Conservation (phyloP, 2,888 invertebrate genomes). For the Drosophila demipolita region DNA sequence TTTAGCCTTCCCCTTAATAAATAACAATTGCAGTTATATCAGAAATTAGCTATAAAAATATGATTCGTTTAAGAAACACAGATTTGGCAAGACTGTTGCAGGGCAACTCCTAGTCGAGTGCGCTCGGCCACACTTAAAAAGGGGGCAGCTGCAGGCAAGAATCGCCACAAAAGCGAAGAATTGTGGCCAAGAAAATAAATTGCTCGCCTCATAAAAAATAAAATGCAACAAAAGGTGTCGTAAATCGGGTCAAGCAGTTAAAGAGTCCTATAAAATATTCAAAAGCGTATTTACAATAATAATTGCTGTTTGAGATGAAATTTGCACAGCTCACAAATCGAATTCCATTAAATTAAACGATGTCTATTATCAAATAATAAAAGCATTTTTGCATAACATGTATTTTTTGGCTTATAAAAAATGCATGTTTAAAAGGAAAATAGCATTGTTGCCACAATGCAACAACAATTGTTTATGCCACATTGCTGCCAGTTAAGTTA, state of each 20-base stretch:
- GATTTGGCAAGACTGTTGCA: neutral
- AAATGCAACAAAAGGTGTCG: neutral
- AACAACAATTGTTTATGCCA: slow-evolving; percentile 5
- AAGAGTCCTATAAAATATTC: slow-evolving; percentile 3
- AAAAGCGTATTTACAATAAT: neutral
- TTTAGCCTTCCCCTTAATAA: neutral
- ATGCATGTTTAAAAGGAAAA: slow-evolving; percentile 46
- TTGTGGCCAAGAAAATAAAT: slow-evolving; percentile 14
- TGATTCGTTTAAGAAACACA: neutral
- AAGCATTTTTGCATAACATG: neutral
- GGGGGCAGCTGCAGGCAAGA: neutral
- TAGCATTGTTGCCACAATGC: slow-evolving; percentile 20
- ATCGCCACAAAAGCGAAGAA: slow-evolving; percentile 16
- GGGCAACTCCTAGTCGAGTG: neutral
- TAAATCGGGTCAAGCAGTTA: neutral
- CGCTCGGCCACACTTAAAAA: neutral
- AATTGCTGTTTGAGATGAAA: neutral
- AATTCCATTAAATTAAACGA: slow-evolving; percentile 38
- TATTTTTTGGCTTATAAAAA: slow-evolving; percentile 33
- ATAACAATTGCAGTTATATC: neutral
- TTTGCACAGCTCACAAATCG: slow-evolving; percentile 14
- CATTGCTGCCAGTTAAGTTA: neutral
- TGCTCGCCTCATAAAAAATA: slow-evolving; percentile 4
- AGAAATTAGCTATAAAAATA: neutral
- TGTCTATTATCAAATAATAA: slow-evolving; percentile 2